Percentiles rank a stretch among this genome's conserved stretches.
These are phyloP conservation scores for Sebastes minor DNA, from an alignment of 2,797 vertebrate genomes.

Conservation along the genomic window DNA sequence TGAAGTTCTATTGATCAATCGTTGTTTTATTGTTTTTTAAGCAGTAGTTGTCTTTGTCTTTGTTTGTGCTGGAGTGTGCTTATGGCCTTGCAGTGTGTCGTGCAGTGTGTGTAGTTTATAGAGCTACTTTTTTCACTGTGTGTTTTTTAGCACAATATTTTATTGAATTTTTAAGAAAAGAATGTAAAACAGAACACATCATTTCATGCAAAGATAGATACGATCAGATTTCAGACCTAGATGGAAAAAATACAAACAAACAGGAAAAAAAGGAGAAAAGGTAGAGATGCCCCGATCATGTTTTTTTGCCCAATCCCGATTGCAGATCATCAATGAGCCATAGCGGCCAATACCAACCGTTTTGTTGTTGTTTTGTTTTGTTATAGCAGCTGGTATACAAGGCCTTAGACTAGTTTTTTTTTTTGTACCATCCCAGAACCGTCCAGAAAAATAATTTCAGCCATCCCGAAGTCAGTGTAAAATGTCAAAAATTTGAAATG, in stretches of 20 bases:
- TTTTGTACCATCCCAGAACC: too few relatives aligned
- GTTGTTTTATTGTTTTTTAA: neutral
- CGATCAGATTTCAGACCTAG: neutral
- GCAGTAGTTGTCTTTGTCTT: conserved; percentile 1
- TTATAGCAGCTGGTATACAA: too few relatives aligned
- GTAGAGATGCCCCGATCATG: too few relatives aligned
- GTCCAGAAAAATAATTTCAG: too few relatives aligned
- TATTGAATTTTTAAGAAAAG: neutral
- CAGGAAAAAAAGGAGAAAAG: neutral
- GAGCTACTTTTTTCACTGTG: neutral
- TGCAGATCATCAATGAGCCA: rapidly evolving
- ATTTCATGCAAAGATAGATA: neutral
- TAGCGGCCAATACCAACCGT: rapidly evolving
- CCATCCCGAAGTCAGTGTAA: too few relatives aligned
- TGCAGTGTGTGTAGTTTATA: neutral
- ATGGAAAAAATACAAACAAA: neutral
- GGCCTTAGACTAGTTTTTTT: too few relatives aligned
- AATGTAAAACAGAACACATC: neutral
- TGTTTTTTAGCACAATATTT: neutral
- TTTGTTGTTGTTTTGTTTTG: too few relatives aligned
- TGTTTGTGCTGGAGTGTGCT: neutral
- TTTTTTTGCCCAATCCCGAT: too few relatives aligned
- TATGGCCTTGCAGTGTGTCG: neutral
- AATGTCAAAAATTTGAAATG: too few relatives aligned
- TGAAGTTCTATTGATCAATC: neutral